phyloP scores from a whole-genome alignment of 2,888 invertebrate genomes.

The Rhynchonema sp. region DNA sequence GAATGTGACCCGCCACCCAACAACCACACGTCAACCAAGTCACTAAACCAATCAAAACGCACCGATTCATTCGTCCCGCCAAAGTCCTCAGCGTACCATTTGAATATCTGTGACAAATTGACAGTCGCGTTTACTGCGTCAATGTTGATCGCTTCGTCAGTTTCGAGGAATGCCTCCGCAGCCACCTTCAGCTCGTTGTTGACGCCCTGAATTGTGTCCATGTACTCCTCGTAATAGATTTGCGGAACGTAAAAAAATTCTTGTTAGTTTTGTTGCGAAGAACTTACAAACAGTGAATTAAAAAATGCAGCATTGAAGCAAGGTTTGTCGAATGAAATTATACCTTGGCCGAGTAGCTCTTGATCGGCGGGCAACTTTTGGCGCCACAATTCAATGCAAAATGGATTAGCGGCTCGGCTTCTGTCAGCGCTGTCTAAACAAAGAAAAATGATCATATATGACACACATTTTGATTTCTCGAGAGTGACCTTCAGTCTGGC shows the following conservation, averaged over 20 bases:
- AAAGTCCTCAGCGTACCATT: constrained; percentile 36
- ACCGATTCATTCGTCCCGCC: constrained; percentile 21
- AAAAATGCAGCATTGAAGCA: no score
- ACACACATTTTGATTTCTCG: neutral
- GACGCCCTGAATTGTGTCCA: constrained; percentile 16
- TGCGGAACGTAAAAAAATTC: no score
- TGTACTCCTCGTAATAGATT: neutral
- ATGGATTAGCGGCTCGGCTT: constrained; percentile 33
- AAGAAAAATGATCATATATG: neutral
- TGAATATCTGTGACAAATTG: constrained; percentile 31
- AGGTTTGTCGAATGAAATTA: no score
- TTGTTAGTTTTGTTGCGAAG: no score
- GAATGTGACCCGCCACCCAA: neutral
- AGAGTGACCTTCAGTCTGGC: constrained; percentile 26
- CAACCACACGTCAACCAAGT: neutral
- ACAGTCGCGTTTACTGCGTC: constrained; percentile 26
- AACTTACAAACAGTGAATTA: no score
- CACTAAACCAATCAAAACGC: no score
- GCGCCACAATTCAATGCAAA: constrained; percentile 36
- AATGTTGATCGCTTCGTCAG: constrained; percentile 29
- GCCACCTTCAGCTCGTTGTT: constrained; percentile 22
- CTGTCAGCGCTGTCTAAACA: constrained; percentile 22
- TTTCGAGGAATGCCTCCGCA: constrained; percentile 28
- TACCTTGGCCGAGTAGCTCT: constrained; percentile 31
- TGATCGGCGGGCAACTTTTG: constrained; percentile 34